These are phyloP conservation scores for Trachops cirrhosus DNA, from an alignment of 2,797 vertebrate species.

Conservation along the genomic window DNA sequence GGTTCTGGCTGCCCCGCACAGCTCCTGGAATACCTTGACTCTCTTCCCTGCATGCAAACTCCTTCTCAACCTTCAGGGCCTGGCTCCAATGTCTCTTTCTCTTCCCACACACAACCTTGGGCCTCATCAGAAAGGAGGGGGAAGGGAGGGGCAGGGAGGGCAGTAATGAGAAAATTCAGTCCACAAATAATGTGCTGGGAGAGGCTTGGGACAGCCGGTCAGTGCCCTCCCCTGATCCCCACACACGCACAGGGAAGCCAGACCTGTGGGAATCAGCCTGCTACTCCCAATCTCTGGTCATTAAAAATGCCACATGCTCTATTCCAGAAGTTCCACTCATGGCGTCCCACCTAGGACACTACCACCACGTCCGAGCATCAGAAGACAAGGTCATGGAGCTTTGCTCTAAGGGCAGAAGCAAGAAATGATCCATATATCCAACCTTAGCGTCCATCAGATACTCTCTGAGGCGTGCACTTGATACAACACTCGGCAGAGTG, in stretches of 20 bases:
- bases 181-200: neutral
- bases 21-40: neutral
- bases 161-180: neutral
- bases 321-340: neutral
- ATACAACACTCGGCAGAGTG: neutral
- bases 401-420: neutral
- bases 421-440: neutral
- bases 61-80: too few relatives aligned
- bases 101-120: neutral
- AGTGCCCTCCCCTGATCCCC: neutral
- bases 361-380: neutral
- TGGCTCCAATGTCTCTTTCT: neutral
- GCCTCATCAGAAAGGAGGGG: neutral
- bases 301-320: neutral
- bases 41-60: neutral
- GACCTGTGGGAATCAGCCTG: neutral
- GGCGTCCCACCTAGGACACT: neutral
- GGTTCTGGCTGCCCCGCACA: neutral
- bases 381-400: neutral
- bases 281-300: neutral
- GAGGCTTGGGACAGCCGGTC: neutral
- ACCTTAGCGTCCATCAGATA: neutral
- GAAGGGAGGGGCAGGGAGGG: neutral
- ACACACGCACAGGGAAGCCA: neutral
- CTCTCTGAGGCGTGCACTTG: neutral